These are phyloP conservation scores for Dendrolimus punctatus DNA, from an alignment of 1,140 invertebrate genomes.

Conservation along the genomic window DNA sequence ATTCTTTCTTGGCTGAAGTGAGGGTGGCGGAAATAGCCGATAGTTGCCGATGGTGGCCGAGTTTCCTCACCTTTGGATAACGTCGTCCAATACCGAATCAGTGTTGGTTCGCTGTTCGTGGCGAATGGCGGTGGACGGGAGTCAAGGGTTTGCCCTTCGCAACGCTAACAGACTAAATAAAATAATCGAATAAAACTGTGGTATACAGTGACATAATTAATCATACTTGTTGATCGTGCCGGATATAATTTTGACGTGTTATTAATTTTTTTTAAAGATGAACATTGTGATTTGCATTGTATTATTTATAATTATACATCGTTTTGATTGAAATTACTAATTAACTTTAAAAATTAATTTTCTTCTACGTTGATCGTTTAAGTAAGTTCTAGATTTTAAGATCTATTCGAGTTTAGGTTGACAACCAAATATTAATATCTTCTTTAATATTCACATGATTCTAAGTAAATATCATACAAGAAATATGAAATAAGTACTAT, in stretches of 20 bases:
- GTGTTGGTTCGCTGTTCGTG: conserved; percentile 36
- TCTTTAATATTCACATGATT: too few relatives aligned
- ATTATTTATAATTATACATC: too few relatives aligned
- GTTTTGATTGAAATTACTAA: too few relatives aligned
- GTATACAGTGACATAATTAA: conserved; percentile 37
- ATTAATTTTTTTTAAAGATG: not conserved
- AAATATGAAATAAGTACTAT: too few relatives aligned
- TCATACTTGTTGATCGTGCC: conserved; percentile 21
- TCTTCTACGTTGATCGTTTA: too few relatives aligned
- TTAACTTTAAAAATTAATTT: too few relatives aligned
- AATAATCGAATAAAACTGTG: conserved; percentile 27
- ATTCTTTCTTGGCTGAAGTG: conserved; percentile 51
- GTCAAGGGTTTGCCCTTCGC: conserved; percentile 5
- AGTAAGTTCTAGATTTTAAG: too few relatives aligned
- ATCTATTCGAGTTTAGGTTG: too few relatives aligned
- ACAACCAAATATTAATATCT: too few relatives aligned
- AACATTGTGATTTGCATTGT: conserved; percentile 1
- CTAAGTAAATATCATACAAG: too few relatives aligned
- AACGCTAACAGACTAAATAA: conserved; percentile 23
- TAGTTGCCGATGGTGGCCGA: conserved; percentile 37
- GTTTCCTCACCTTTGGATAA: conserved; percentile 62
- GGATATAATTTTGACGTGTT: conserved; percentile 4
- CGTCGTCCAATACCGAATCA: conserved; percentile 58
- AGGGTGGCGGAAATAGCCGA: conserved; percentile 53
- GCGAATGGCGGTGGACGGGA: conserved; percentile 24